Base-by-base conservation (phyloP, 2,113 vertebrate genomes). In the Steatornis caripensis region DNA sequence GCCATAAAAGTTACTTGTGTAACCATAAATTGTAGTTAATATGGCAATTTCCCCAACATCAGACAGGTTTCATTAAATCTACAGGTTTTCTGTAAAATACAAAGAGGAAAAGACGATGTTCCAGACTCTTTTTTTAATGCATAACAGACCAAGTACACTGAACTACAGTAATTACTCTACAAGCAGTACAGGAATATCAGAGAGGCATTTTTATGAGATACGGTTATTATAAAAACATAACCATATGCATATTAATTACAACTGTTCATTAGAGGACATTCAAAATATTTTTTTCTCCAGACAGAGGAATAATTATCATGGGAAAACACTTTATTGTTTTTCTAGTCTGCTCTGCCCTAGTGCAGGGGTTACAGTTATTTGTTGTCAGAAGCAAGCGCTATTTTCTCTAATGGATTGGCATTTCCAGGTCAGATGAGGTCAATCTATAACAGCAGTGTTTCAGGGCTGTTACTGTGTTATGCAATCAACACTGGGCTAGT, bases 351-450 rank as follows among this genome's bases (percentile, higher is more conserved):
- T 24, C 51, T 79, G 75, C 62, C 37, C 55, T 7, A 8, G 36
- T 17, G 27, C 27, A 55, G 15, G 66, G 74, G 57, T 32, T 58
- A 77, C 51, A 8, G 10, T 39, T 54, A 69, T 70, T 60, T 58
- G 27, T 37, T 84, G 71, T 34, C 51, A 32, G 84, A 45, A 65
- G 21, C 21, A 21, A 92, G 45, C 2, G 12, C 75, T 41, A 4
- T 48, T 88, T 90, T 77, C 88, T 51, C 79, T 53, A 21, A 43
- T 24, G 76, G 74, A 83, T 20, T 87, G 70, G 94, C 84, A 87
- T 95, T 96, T 94, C 95, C 96, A 84, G 97, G 95, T 90, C 85
- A 84, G 94, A 66, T 26, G 82, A 90, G 97, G 97, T 95, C 97
- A 95, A 41, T 70, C 55, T 77, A 7, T 68, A 91, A 80, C 82